phyloP scores from a whole-genome alignment of 2,888 invertebrate genomes.

The Drosophila antonietae region DNA sequence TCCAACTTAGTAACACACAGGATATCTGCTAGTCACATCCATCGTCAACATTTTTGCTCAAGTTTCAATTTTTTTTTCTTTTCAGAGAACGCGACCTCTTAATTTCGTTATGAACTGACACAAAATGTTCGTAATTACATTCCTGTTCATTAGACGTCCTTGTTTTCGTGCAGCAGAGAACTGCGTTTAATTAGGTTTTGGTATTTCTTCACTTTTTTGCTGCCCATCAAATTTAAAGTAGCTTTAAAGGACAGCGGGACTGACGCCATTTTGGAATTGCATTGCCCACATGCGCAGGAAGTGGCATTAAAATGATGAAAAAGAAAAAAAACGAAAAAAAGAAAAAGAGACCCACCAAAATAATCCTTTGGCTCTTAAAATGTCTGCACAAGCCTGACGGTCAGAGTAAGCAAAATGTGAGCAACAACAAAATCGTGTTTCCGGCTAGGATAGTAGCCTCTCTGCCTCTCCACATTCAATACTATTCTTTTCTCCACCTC shows the following conservation, averaged over 20 bases:
- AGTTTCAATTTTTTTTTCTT: conserved; percentile 1
- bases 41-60: not conserved
- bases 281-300: conserved; percentile 36
- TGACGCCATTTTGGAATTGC: conserved; percentile 73
- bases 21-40: not conserved
- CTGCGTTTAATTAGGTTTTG: conserved; percentile 50
- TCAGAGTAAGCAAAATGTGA: conserved; percentile 22
- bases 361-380: conserved; percentile 78
- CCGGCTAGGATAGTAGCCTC: not conserved
- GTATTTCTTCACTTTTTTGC: not conserved
- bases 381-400: conserved; percentile 68
- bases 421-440: conserved; percentile 3
- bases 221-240: conserved; percentile 15
- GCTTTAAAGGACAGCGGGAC: conserved; percentile 17
- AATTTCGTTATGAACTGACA: conserved; percentile 61
- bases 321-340: conserved; percentile 23
- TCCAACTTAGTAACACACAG: not conserved
- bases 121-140: conserved; percentile 82
- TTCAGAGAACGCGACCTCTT: conserved; percentile 40
- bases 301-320: conserved; percentile 13
- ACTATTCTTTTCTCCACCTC: not conserved
- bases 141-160: conserved; percentile 82
- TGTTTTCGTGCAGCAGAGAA: conserved; percentile 55
- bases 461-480: not conserved
- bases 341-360: conserved; percentile 55